A percentile compares a stretch with the other conserved stretches of the same genome.
These are phyloP conservation scores for Proctacanthus coquilletti DNA, from an alignment of 1,140 invertebrate species.

Conservation along the genomic window DNA sequence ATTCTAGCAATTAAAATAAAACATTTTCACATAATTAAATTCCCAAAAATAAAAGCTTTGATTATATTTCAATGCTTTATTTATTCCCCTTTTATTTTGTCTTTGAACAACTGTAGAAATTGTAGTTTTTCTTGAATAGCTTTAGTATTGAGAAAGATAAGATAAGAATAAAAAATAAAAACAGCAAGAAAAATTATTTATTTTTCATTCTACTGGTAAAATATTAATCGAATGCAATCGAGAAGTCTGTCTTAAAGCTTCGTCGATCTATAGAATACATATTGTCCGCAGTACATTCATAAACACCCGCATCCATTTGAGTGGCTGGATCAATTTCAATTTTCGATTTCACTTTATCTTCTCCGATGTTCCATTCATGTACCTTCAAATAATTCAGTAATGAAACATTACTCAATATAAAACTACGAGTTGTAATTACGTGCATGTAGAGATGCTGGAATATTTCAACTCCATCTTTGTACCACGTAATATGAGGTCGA, in stretches of 20 bases:
- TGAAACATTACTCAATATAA: not conserved
- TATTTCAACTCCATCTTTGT: slow-evolving; percentile 80
- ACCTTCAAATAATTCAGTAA: slow-evolving; percentile 38
- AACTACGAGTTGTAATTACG: slow-evolving; percentile 36
- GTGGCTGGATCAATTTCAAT: slow-evolving; percentile 86
- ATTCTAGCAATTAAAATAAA: too few relatives aligned
- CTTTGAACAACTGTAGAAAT: too few relatives aligned
- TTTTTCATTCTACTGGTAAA: slow-evolving; percentile 3
- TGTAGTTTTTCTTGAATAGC: not conserved
- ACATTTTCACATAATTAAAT: not conserved
- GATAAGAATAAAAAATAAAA: not conserved
- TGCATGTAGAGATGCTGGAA: slow-evolving; percentile 76
- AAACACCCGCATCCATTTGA: slow-evolving; percentile 81
- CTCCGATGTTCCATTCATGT: slow-evolving; percentile 70
- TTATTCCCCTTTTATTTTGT: too few relatives aligned
- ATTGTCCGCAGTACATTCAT: slow-evolving; percentile 82
- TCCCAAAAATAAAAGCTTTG: too few relatives aligned
- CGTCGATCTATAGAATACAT: slow-evolving; percentile 82
- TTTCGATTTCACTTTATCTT: slow-evolving; percentile 75
- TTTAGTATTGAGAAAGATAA: not conserved
- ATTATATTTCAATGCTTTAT: too few relatives aligned
- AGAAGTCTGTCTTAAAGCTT: slow-evolving; percentile 85
- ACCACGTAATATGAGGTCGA: slow-evolving; percentile 78
- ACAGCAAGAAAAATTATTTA: slow-evolving; percentile 1
- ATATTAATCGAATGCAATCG: slow-evolving; percentile 64